Conservation (phyloP, 2,113 vertebrate genomes). For the Tupaia chinensis region DNA sequence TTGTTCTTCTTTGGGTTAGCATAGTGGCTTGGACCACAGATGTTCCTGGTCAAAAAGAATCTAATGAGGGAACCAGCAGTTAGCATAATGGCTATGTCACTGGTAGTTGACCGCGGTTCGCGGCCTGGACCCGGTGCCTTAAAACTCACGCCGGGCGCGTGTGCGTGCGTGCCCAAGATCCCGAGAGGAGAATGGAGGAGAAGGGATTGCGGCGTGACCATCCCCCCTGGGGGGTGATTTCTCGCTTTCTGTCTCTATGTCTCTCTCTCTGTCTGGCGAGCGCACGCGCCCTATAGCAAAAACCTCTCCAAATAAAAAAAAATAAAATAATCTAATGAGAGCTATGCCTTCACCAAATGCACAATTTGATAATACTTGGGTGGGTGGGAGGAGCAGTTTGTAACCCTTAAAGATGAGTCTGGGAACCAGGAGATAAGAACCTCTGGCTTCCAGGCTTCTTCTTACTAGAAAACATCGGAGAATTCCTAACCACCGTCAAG, state of each 20-base stretch:
- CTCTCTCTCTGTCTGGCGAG: too few relatives aligned
- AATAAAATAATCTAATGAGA: background rate
- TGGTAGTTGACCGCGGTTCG: too few relatives aligned
- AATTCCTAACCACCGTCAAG: background rate
- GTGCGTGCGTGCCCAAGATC: too few relatives aligned
- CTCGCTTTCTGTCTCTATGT: too few relatives aligned
- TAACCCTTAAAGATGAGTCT: background rate
- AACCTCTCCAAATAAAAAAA: too few relatives aligned
- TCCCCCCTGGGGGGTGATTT: too few relatives aligned
- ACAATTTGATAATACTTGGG: background rate
- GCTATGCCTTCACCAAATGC: background rate
- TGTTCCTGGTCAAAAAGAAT: conserved; percentile 2
- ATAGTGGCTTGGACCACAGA: background rate
- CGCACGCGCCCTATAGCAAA: too few relatives aligned
- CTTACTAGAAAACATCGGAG: background rate
- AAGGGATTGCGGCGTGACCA: too few relatives aligned
- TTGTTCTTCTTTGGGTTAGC: background rate
- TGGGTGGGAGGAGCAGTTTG: background rate
- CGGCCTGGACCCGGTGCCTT: too few relatives aligned
- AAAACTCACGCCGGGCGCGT: too few relatives aligned
- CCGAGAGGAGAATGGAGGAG: too few relatives aligned
- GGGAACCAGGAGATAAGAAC: conserved; percentile 1
- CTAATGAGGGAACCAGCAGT: background rate
- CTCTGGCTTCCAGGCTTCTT: background rate
- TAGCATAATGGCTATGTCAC: too few relatives aligned